Base-by-base conservation (phyloP, 2,888 invertebrate species). In the Acleris literana region DNA sequence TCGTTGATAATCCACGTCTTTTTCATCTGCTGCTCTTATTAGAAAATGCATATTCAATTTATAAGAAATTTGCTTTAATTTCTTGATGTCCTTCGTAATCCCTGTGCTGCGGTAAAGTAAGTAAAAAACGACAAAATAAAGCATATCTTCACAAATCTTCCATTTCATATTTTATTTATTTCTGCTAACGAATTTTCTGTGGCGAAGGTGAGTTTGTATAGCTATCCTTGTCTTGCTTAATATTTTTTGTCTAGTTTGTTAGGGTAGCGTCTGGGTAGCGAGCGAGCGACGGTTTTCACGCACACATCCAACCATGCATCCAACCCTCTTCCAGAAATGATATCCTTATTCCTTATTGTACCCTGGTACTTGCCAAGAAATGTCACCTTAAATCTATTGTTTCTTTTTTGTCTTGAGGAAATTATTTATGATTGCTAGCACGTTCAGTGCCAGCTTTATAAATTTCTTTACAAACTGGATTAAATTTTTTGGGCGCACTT, bases 331-430 rank as follows among this genome's bases (percentile, higher is more conserved):
- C 64, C 58, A 61, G 46, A 44, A 53, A 57, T 53, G n/a, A n/a
- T 69, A 63, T 71, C 64, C 56, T 55, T 16, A 18, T 13, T 51
- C 17, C 58, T 72, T 71, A 74, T 80, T 64, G 7, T 70, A 46
- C 51, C 80, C 78, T 82, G 72, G 81, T 82, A 76, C 68, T 57
- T 44, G 22, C 29, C 58, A 74, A 71, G 74, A 73, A 75, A 72
- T 77, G 72, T 74, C 76, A 72, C 59, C 73, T 62, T 68, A 69
- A 71, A 70, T 73, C 75, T 73, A 74, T 74, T 74, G 74, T 76
- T 72, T 62, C 22, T 48, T 43, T n/a, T 5, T 9, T n/a, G 25
- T 63, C 68, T 68, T 69, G 13, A 57, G 54, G 22, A 25, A 39
- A 18, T 59, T 29, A 17, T 56, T 57, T 62, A n/a, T 51, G n/a